These are phyloP conservation scores for Hippocampus barbouri DNA, from an alignment of 2,113 vertebrate genomes.

Conservation along the genomic window DNA sequence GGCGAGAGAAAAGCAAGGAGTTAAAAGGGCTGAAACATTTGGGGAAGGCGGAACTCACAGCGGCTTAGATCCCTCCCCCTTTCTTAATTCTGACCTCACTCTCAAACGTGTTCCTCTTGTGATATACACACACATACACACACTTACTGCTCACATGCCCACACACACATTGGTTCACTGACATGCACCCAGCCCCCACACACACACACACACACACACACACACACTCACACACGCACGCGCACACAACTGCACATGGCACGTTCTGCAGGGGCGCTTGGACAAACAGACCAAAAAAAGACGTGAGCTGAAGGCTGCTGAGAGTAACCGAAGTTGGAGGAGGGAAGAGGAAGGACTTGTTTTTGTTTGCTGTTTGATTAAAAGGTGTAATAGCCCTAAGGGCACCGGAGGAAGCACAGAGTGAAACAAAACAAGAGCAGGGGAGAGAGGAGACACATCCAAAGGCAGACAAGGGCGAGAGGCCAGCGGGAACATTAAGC, in stretches of 20 bases:
- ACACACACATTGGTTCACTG: background rate
- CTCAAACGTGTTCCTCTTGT: constrained; percentile 54
- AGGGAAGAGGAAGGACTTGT: constrained; percentile 27
- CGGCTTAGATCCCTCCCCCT: constrained; percentile 57
- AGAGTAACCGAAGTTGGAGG: constrained; percentile 34
- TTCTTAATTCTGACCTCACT: constrained; percentile 67
- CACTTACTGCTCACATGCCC: constrained; percentile 36
- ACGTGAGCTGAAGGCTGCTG: background rate
- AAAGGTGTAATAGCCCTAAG: constrained; percentile 40
- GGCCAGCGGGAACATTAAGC: constrained; percentile 34
- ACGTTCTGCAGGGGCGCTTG: constrained; percentile 17
- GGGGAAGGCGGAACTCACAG: constrained; percentile 39
- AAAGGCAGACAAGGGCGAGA: constrained; percentile 22
- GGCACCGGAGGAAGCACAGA: constrained; percentile 31
- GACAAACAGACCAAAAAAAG: constrained; percentile 4
- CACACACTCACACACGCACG: constrained; percentile 12
- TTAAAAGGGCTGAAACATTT: constrained; percentile 50
- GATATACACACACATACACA: constrained; percentile 8
- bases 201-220: constrained; percentile 10
- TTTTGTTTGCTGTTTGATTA: constrained; percentile 43
- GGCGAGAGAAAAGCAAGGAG: constrained; percentile 32
- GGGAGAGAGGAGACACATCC: constrained; percentile 24
- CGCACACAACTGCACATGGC: constrained; percentile 8
- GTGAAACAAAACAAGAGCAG: constrained; percentile 36
- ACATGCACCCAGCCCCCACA: constrained; percentile 3